Base-by-base conservation (phyloP, 2,797 vertebrate species). In the Diglossa cyanea region DNA sequence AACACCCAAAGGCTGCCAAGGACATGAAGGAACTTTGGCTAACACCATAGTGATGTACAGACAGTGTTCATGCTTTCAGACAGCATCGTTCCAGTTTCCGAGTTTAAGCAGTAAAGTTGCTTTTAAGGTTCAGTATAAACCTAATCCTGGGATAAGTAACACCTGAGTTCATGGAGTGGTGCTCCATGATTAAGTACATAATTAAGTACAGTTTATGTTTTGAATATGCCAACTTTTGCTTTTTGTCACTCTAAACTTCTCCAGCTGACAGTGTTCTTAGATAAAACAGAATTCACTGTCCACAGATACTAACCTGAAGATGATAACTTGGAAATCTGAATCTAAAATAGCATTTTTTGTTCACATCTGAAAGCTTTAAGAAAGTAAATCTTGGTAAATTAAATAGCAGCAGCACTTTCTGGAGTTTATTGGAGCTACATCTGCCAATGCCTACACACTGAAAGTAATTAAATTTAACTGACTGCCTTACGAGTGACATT, bases 391-490 rank as follows among this genome's bases (percentile, higher is more conserved):
- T 8, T 19, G 6, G 18, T 35, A 79, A 78, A 81, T 80, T 55
- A 92, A 92, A 47, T 30, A 68, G 51, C 45, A 68, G 57, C 45
- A 55, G 58, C 0, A 33, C 66, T 90, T 37, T 1, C 5, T 16
- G 54, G 92, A 68, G 62, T 75, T 92, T 58, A 81, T 1, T 61
- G 19, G 50, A 8, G 2, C 26, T 71, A 14, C 70, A 72, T 51
- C 65, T 86, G 90, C 45, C 62, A 67, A 55, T 50, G 73, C n/a
- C 76, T 61, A 33, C 39, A 58, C 18, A 5, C 26, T 45, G 17
- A 23, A 77, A 65, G 70, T 50, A 37, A 83, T 65, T 77, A 88
- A 55, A 77, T 67, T 70, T 85, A 91, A 95, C 68, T n/a, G 57
- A 30, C 61, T 86, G 57, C 50, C 77, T 84, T 74, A 31, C 1